These are phyloP conservation scores for Etheostoma cragini DNA, from an alignment of 2,113 vertebrate species.

Conservation along the genomic window DNA sequence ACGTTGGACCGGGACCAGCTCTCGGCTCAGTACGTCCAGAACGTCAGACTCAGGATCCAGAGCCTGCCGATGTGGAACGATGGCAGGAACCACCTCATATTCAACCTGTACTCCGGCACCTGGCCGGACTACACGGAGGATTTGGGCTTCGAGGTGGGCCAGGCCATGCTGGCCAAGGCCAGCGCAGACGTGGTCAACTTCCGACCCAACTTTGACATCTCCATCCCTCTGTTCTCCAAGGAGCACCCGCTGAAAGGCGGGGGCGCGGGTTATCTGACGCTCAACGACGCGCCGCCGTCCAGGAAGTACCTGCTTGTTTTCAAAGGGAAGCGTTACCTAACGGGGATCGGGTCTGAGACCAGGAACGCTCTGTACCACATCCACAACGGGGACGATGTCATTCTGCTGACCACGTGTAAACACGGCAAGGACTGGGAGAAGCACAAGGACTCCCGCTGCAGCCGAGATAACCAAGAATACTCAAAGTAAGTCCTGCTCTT, in stretches of 20 bases:
- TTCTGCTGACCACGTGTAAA: constrained; percentile 87
- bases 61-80: constrained; percentile 85
- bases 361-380: constrained; percentile 87
- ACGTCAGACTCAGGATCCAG: constrained; percentile 81
- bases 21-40: constrained; percentile 83
- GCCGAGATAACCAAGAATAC: constrained; percentile 85
- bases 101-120: constrained; percentile 87
- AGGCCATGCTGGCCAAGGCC: constrained; percentile 86
- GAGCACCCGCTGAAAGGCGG: constrained; percentile 84
- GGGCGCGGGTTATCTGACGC: constrained; percentile 71
- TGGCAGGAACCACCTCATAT: constrained; percentile 86
- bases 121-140: constrained; percentile 88
- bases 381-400: constrained; percentile 85
- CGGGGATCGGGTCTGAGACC: constrained; percentile 87
- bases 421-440: constrained; percentile 89
- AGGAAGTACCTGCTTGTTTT: constrained; percentile 87
- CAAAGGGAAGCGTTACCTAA: constrained; percentile 88
- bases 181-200: constrained; percentile 85
- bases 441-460: constrained; percentile 85
- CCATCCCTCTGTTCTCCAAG: constrained; percentile 87
- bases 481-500: constrained; percentile 81
- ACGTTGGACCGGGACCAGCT: constrained; percentile 87
- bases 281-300: constrained; percentile 76
- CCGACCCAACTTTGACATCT: constrained; percentile 84
- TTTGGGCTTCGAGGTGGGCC: constrained; percentile 86